Percentiles rank a stretch among this genome's conserved stretches.
Conservation (phyloP, 2,888 invertebrate species). For the Diachrysia chrysitis region DNA sequence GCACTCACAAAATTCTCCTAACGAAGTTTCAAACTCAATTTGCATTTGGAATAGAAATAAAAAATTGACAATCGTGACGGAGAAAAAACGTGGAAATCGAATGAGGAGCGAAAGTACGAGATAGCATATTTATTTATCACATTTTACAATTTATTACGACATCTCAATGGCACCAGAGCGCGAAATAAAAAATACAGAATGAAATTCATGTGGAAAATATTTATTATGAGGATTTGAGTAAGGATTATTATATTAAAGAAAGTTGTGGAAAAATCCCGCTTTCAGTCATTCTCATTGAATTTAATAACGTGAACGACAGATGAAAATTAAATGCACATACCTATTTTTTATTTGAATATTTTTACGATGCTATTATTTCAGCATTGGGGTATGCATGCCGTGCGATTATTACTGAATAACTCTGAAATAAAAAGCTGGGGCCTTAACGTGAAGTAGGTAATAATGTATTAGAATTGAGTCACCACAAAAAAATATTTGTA, state of each 20-base stretch:
- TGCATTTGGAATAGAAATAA: conserved; percentile 77
- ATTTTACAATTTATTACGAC: conserved; percentile 58
- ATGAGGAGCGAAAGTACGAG: conserved; percentile 50
- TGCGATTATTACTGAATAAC: no score
- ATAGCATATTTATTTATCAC: conserved; percentile 63
- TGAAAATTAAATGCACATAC: background rate
- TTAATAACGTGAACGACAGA: background rate
- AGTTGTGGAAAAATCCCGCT: background rate
- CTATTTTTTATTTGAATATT: no score
- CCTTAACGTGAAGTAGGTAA: no score
- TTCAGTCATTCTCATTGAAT: background rate
- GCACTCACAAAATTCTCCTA: conserved; percentile 66
- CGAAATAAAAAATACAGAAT: conserved; percentile 40
- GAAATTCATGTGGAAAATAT: conserved; percentile 34
- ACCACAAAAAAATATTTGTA: no score
- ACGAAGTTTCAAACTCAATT: conserved; percentile 80
- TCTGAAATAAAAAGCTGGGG: no score
- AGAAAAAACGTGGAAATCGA: conserved; percentile 63
- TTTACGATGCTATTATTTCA: no score
- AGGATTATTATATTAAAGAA: background rate
- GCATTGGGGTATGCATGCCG: no score
- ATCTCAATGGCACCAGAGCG: conserved; percentile 28
- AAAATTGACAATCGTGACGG: conserved; percentile 70
- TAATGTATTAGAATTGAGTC: no score
- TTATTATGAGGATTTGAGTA: conserved; percentile 23